Conservation (phyloP, 2,113 vertebrate genomes). For the Jaculus jaculus region DNA sequence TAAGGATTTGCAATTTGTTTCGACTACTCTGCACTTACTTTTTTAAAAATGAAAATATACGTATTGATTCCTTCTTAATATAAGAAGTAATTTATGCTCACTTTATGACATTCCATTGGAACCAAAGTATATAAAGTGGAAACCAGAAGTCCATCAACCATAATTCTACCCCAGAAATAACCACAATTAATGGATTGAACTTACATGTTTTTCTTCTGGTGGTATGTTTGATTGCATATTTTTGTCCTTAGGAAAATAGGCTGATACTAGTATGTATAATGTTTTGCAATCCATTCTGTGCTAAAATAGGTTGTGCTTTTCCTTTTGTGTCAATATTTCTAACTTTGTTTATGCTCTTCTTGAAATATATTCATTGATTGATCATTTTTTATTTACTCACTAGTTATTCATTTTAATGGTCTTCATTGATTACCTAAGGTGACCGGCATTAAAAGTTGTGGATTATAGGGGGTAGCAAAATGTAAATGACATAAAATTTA, state of each 20-base stretch:
- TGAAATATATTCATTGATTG: not conserved
- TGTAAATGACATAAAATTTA: not conserved
- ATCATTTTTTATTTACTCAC: not conserved
- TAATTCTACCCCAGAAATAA: constrained; percentile 53
- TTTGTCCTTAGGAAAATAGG: constrained; percentile 7
- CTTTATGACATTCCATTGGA: constrained; percentile 45
- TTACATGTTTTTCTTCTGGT: not conserved
- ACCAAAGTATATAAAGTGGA: constrained; percentile 29
- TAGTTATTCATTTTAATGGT: not conserved
- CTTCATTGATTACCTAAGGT: not conserved
- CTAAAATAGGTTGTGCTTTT: constrained; percentile 24
- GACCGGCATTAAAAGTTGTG: not conserved
- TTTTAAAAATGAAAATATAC: constrained; percentile 62
- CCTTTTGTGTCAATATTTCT: constrained; percentile 25
- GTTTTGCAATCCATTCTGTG: not conserved
- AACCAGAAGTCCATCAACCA: constrained; percentile 40
- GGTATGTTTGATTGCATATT: not conserved
- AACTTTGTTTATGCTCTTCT: not conserved
- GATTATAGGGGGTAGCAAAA: not conserved
- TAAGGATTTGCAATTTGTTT: constrained; percentile 45
- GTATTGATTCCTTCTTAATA: constrained; percentile 67
- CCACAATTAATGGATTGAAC: constrained; percentile 33
- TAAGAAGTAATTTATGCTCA: constrained; percentile 57
- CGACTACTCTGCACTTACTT: constrained; percentile 35
- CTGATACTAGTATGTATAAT: not conserved